phyloP scores from a whole-genome alignment of 2,888 invertebrate genomes.

The Uropetala carovei region DNA sequence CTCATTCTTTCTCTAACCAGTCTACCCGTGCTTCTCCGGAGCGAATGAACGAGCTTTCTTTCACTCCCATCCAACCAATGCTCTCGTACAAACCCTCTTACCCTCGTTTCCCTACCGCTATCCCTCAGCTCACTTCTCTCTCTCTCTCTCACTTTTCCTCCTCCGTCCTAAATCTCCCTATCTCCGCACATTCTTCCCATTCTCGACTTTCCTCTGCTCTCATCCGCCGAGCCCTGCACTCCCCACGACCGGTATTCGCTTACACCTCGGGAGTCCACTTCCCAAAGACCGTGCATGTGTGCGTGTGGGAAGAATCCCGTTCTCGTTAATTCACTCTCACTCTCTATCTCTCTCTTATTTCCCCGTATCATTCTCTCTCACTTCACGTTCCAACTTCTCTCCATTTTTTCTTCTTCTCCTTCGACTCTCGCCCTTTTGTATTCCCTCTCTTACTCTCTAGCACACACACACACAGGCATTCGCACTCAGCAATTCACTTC shows the following conservation, averaged over 20 bases:
- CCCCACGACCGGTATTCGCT: no score
- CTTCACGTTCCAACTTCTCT: background rate
- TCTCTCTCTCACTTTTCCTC: background rate
- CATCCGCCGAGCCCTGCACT: background rate
- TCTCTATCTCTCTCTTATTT: background rate
- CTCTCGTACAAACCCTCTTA: background rate
- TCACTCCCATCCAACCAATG: constrained; percentile 8
- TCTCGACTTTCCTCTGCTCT: background rate
- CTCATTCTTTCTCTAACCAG: constrained; percentile 31
- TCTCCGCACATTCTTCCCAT: background rate
- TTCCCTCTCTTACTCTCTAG: constrained; percentile 2
- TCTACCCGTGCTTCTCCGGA: background rate
- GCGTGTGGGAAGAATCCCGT: background rate
- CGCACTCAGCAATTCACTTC: constrained; percentile 1
- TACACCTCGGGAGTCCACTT: no score
- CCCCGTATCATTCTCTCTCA: background rate
- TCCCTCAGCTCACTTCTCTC: background rate
- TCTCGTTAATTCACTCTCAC: background rate
- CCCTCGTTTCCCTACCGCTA: background rate
- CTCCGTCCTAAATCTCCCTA: background rate
- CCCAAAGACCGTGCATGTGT: no score
- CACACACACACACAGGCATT: background rate
- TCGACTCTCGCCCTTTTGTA: background rate
- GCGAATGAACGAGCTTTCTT: constrained; percentile 7
- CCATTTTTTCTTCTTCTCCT: background rate